Evolutionary conservation across 1,140 invertebrate species (phyloP).

Genomic region (Papilio glaucus): DNA sequence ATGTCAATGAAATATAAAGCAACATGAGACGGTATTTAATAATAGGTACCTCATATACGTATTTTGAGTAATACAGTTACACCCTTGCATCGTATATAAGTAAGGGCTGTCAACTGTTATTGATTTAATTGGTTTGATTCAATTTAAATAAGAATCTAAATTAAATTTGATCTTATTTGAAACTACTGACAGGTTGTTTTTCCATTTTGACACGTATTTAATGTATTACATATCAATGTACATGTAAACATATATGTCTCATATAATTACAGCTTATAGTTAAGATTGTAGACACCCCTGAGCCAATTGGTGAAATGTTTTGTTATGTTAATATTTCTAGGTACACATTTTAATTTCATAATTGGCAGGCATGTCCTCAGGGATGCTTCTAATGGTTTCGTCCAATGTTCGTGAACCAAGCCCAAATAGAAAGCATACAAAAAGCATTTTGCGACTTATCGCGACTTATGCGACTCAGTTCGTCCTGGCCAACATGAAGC

Average conservation of each 20-base stretch:
- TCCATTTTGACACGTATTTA: no score
- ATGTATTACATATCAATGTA: neutral
- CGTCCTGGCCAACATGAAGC: conserved; percentile 53
- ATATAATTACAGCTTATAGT: no score
- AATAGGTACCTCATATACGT: conserved; percentile 8
- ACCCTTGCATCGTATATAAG: neutral
- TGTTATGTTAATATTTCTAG: conserved; percentile 42
- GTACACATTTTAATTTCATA: conserved; percentile 64
- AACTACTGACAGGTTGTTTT: neutral
- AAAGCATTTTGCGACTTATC: conserved; percentile 30
- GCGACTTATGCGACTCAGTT: conserved; percentile 42
- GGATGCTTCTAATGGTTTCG: conserved; percentile 50
- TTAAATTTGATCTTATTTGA: neutral
- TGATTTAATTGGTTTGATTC: neutral
- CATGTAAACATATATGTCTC: no score
- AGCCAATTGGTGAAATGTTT: neutral
- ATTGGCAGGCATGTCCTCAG: conserved; percentile 54
- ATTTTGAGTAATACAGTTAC: conserved; percentile 5
- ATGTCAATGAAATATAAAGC: conserved; percentile 9
- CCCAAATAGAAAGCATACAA: conserved; percentile 47
- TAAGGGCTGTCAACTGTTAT: neutral
- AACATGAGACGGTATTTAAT: neutral
- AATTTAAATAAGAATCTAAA: neutral
- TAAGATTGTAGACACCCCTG: neutral
- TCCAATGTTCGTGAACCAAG: conserved; percentile 45